Conservation (phyloP, 2,888 invertebrate species). For the Eristalis tenax region DNA sequence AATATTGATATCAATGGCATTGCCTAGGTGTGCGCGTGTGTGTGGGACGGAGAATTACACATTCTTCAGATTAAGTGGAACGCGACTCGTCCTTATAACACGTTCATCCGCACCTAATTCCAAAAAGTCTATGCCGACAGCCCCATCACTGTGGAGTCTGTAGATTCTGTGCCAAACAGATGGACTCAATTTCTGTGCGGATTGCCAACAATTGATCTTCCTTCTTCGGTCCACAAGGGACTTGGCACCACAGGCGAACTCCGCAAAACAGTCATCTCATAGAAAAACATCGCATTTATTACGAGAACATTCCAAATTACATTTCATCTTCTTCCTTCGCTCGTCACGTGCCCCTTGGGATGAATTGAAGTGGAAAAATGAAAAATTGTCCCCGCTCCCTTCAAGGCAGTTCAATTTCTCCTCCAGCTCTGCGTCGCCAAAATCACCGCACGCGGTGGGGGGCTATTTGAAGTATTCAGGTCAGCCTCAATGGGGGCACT, state of each 20-base stretch:
- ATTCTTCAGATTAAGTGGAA: no score
- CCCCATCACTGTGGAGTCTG: no score
- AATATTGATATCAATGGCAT: no score
- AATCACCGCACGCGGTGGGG: background rate
- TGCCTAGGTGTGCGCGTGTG: no score
- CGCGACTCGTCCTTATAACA: no score
- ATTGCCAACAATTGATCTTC: background rate
- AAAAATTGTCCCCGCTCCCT: background rate
- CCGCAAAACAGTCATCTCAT: background rate
- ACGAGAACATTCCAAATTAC: background rate
- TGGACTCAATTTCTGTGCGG: background rate
- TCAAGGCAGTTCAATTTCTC: background rate
- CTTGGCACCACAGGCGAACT: background rate
- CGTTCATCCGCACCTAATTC: no score
- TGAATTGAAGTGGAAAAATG: background rate
- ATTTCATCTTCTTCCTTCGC: background rate
- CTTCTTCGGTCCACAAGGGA: background rate
- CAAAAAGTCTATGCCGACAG: no score
- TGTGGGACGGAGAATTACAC: no score
- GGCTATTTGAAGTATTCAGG: conserved; percentile 32
- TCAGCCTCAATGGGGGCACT: conserved; percentile 40
- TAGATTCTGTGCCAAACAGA: background rate
- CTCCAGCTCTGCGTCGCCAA: background rate
- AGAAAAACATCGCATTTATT: background rate
- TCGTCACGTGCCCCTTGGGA: background rate